These are phyloP conservation scores for Pterostichus niger DNA, from an alignment of 2,888 invertebrate genomes.

Conservation along the genomic window DNA sequence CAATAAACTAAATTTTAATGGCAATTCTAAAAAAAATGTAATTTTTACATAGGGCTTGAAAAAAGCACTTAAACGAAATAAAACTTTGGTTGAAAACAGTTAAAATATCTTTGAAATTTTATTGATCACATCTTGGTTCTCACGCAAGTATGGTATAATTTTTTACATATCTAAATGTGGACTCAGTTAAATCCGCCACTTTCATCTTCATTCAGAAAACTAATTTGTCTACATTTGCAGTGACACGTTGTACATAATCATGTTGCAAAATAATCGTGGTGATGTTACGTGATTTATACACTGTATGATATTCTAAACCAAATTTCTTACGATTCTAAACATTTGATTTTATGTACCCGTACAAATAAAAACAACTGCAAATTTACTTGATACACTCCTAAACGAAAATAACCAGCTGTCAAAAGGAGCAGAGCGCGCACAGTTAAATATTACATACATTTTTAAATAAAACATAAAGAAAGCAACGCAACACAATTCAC, in stretches of 20 bases:
- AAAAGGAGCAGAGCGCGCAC: slow-evolving; percentile 1
- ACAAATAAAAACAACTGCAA: slow-evolving; percentile 24
- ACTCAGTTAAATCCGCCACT: slow-evolving; percentile 39
- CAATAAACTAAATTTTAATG: background rate
- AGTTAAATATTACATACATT: background rate
- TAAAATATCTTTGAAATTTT: slow-evolving; percentile 67
- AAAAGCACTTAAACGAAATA: slow-evolving; percentile 41
- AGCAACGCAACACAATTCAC: too few relatives aligned
- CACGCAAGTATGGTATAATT: slow-evolving; percentile 62
- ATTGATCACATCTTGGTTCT: slow-evolving; percentile 65
- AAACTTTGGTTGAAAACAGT: slow-evolving; percentile 63
- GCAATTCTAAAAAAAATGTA: slow-evolving; percentile 6
- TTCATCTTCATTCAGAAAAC: slow-evolving; percentile 25
- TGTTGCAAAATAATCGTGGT: slow-evolving; percentile 34
- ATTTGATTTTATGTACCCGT: slow-evolving; percentile 24
- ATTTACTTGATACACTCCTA: slow-evolving; percentile 10
- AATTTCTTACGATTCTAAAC: background rate
- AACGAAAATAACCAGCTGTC: slow-evolving; percentile 14
- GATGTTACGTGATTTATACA: background rate
- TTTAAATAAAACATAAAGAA: background rate
- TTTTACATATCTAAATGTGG: slow-evolving; percentile 59
- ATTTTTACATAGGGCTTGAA: background rate
- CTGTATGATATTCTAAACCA: background rate
- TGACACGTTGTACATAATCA: slow-evolving; percentile 49
- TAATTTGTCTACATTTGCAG: slow-evolving; percentile 38